Percentiles rank a stretch among this genome's conserved stretches.
phyloP scores from a whole-genome alignment of 2,113 vertebrate genomes.

The Psephotus haematonotus region DNA sequence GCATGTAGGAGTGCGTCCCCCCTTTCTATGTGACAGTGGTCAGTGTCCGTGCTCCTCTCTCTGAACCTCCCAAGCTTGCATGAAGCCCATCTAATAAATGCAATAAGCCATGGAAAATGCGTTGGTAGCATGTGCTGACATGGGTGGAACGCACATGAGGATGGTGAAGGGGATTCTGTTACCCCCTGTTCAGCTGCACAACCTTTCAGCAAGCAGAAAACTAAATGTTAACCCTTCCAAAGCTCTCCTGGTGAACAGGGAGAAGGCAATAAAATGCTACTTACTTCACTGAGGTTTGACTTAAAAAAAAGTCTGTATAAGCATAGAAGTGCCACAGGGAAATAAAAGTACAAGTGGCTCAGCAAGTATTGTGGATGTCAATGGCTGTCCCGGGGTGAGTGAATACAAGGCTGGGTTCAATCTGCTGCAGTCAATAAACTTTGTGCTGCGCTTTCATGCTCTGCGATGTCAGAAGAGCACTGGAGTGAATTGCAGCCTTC shows the following conservation, averaged over 20 bases:
- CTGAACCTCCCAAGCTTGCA: not conserved
- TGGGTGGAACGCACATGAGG: not conserved
- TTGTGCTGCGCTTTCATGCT: not conserved
- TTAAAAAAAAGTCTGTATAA: not conserved
- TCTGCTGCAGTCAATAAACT: not conserved
- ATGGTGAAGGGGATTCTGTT: not conserved
- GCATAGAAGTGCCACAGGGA: not conserved
- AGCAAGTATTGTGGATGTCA: not conserved
- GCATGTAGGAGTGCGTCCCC: accelerated
- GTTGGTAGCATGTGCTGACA: not conserved
- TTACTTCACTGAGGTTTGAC: not conserved
- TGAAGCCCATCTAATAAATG: not conserved
- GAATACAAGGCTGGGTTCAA: not conserved
- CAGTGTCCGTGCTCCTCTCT: not conserved
- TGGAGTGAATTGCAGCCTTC: not conserved
- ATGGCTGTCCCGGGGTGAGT: not conserved
- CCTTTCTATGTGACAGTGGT: accelerated
- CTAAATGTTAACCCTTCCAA: not conserved
- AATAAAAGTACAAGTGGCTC: not conserved
- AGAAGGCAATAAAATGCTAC: not conserved
- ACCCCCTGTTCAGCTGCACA: not conserved
- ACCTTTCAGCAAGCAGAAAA: not conserved
- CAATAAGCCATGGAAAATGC: not conserved
- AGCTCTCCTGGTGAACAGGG: not conserved
- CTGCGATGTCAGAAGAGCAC: not conserved